phyloP scores from a whole-genome alignment of 2,797 vertebrate genomes.

The Hapalemur alaotrensis region DNA sequence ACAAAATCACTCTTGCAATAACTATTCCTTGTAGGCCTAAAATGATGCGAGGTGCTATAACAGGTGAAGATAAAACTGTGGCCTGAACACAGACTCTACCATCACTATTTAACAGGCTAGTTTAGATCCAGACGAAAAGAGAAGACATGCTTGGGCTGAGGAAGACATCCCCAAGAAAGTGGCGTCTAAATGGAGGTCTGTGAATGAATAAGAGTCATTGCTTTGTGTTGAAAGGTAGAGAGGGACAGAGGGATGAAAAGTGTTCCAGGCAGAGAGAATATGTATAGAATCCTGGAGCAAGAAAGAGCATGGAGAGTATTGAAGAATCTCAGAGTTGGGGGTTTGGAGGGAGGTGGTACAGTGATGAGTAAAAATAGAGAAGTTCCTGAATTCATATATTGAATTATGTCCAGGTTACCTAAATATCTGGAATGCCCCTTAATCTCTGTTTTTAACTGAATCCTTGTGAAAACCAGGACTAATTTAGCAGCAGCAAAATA shows the following conservation, averaged over 20 bases:
- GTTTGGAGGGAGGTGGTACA: background rate
- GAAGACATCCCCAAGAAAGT: background rate
- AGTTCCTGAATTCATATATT: background rate
- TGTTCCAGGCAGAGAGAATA: background rate
- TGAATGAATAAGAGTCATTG: background rate
- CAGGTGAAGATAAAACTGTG: background rate
- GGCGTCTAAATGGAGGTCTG: background rate
- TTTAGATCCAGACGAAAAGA: background rate
- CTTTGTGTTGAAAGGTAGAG: background rate
- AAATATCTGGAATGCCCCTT: background rate
- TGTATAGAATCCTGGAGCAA: background rate
- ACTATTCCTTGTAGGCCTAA: background rate
- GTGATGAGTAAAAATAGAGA: background rate
- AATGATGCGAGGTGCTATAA: background rate
- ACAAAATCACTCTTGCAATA: background rate
- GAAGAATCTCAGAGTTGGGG: background rate
- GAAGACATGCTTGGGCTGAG: background rate
- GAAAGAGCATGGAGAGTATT: background rate
- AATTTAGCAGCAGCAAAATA: background rate
- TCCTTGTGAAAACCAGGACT: slow-evolving; percentile 12
- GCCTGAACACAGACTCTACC: background rate
- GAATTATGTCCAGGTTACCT: slow-evolving; percentile 14
- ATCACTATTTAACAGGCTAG: background rate
- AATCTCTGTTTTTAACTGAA: background rate
- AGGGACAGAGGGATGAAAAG: background rate